Evolutionary conservation across 2,888 invertebrate species (phyloP).

Genomic region (Schrankia costaestrigalis): DNA sequence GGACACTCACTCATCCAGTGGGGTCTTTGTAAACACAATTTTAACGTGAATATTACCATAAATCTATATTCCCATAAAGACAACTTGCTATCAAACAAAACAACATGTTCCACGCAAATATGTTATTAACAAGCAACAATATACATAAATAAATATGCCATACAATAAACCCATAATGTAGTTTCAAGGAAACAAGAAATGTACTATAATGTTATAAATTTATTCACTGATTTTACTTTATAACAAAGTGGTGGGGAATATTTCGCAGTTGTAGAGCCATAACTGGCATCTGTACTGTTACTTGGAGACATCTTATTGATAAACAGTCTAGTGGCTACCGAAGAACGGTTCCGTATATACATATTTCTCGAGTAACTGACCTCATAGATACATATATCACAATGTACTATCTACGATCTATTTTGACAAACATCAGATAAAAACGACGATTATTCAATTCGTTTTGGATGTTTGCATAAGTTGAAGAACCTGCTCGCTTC

Average conservation of each 20-base stretch:
- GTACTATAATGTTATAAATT: constrained; percentile 22
- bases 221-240: constrained; percentile 35
- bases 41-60: too few species aligned
- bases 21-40: too few species aligned
- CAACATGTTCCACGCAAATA: constrained; percentile 3
- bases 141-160: constrained; percentile 7
- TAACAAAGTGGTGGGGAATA: constrained; percentile 33
- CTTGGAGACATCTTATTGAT: constrained; percentile 15
- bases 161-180: constrained; percentile 12
- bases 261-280: constrained; percentile 23
- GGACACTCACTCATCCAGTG: too few species aligned
- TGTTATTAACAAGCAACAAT: constrained; percentile 2
- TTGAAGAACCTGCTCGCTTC: constrained; percentile 4
- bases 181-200: constrained; percentile 16
- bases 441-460: neutral
- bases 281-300: constrained; percentile 28
- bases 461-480: constrained; percentile 3
- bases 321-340: constrained; percentile 12
- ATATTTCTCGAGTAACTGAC: too few species aligned
- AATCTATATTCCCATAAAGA: neutral
- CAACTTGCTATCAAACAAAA: constrained; percentile 3
- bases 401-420: too few species aligned
- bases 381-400: too few species aligned
- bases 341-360: constrained; percentile 15
- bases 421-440: neutral